phyloP scores from a whole-genome alignment of 2,888 invertebrate genomes.

The Cheiracanthium punctorium region DNA sequence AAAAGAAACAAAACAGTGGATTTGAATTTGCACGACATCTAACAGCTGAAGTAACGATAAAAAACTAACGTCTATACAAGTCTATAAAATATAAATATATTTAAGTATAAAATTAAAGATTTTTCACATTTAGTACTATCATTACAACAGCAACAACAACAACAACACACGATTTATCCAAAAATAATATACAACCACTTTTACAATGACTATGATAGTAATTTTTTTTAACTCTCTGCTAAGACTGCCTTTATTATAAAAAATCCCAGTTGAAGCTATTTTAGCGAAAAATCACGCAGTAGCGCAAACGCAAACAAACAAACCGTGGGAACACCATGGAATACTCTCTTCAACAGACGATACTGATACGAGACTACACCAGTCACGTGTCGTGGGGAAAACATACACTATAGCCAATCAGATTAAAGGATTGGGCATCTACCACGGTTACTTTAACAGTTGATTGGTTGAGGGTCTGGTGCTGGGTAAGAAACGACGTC shows the following conservation, averaged over 20 bases:
- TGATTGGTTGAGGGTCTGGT: no score
- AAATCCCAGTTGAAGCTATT: background rate
- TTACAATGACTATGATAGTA: background rate
- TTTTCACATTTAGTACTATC: constrained; percentile 5
- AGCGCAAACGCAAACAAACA: background rate
- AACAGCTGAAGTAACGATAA: background rate
- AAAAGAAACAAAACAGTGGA: background rate
- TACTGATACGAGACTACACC: no score
- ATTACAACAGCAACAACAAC: no score
- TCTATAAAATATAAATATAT: constrained; percentile 11
- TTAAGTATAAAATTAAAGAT: constrained; percentile 5
- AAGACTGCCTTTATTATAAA: background rate
- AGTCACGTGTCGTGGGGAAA: no score
- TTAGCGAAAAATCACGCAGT: background rate
- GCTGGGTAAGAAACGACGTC: no score
- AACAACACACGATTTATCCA: background rate
- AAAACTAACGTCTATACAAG: background rate
- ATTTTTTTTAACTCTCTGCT: background rate
- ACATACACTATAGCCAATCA: no score
- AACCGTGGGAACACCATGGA: no score
- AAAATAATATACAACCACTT: background rate
- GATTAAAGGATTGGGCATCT: no score
- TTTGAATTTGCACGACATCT: background rate
- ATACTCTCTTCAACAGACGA: no score
- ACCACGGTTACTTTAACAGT: no score